These are phyloP conservation scores for Xestia ashworthii DNA, from an alignment of 2,888 invertebrate genomes.

Conservation along the genomic window DNA sequence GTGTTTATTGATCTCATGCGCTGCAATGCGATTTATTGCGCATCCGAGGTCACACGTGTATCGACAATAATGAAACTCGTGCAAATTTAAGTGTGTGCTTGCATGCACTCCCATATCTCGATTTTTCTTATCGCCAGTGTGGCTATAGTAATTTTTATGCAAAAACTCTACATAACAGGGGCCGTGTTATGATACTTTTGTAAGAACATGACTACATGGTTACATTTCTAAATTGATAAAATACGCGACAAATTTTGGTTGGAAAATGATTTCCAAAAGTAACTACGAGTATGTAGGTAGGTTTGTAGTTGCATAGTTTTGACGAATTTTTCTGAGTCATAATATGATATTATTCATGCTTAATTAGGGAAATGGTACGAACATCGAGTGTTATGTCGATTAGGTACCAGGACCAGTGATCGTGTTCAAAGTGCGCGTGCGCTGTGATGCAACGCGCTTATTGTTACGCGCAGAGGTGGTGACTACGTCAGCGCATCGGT, in stretches of 20 bases:
- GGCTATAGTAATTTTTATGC: constrained; percentile 65
- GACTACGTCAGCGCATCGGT: constrained; percentile 70
- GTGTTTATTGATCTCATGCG: constrained; percentile 50
- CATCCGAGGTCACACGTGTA: constrained; percentile 82
- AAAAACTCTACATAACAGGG: constrained; percentile 53
- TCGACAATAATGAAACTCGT: constrained; percentile 78
- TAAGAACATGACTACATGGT: constrained; percentile 48
- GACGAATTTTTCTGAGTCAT: not conserved
- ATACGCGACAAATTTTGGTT: constrained; percentile 2
- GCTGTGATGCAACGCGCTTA: constrained; percentile 69
- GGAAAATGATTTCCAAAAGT: too few species aligned
- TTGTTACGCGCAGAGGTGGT: constrained; percentile 63
- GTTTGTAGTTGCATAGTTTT: not conserved
- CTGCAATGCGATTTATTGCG: constrained; percentile 69
- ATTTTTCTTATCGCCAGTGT: constrained; percentile 70
- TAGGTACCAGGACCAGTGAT: constrained; percentile 60
- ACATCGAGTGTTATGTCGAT: constrained; percentile 31
- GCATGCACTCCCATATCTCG: constrained; percentile 68
- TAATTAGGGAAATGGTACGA: constrained; percentile 16
- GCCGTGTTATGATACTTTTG: constrained; percentile 67
- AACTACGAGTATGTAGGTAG: too few species aligned
- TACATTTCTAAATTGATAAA: constrained; percentile 36
- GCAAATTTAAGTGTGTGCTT: constrained; percentile 74
- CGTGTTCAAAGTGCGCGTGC: constrained; percentile 63
- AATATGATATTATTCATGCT: constrained; percentile 7